Evolutionary conservation across 2,797 vertebrate genomes (phyloP).

Genomic region (Borostomias antarcticus): DNA sequence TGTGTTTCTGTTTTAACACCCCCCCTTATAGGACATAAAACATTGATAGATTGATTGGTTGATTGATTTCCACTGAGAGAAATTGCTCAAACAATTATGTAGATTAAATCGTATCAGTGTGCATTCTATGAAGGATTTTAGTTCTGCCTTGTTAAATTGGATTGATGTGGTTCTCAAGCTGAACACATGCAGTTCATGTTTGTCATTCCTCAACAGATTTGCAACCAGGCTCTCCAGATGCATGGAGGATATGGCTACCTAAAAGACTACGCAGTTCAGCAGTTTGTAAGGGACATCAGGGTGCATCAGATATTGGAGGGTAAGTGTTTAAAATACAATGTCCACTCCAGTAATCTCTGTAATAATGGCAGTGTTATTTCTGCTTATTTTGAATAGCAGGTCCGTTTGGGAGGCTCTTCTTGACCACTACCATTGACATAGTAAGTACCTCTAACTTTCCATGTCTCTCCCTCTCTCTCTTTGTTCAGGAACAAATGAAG

Average conservation of each 20-base stretch:
- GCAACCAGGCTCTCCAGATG: slow-evolving; percentile 96
- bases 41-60: too few species aligned
- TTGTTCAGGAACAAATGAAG: slow-evolving; percentile 91
- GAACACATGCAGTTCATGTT: not conserved
- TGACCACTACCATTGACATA: not conserved
- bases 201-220: slow-evolving; percentile 82
- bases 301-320: slow-evolving; percentile 97
- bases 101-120: not conserved
- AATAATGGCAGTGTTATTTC: too few species aligned
- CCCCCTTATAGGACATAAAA: too few species aligned
- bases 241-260: slow-evolving; percentile 94
- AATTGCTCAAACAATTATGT: too few species aligned
- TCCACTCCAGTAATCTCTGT: too few species aligned
- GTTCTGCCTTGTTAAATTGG: not conserved
- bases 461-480: too few species aligned
- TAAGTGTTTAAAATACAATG: too few species aligned
- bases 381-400: not conserved
- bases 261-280: slow-evolving; percentile 94
- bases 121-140: not conserved
- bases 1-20: too few species aligned
- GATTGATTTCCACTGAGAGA: too few species aligned
- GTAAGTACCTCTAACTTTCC: too few species aligned
- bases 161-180: not conserved
- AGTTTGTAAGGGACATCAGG: slow-evolving; percentile 89
- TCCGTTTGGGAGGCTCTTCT: not conserved